phyloP scores from a whole-genome alignment of 2,888 invertebrate species.

The Sinentomon sp. region DNA sequence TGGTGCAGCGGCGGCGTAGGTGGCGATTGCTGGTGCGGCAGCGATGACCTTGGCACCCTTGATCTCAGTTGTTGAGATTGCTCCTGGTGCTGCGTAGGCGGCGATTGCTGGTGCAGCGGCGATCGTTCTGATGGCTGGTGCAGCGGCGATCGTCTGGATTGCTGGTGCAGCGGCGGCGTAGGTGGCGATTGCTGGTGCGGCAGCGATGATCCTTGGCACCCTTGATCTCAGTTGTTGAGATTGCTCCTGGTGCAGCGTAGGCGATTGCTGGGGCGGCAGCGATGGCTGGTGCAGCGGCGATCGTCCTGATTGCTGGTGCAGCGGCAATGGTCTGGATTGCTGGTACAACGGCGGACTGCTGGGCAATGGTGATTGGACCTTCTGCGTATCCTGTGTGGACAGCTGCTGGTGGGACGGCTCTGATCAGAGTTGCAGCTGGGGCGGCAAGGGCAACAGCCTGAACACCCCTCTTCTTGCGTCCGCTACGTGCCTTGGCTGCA shows the following conservation, averaged over 20 bases:
- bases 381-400: neutral
- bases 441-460: conserved; percentile 15
- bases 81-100: conserved; percentile 6
- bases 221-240: too few species aligned
- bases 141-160: conserved; percentile 9
- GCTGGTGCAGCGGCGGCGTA: conserved; percentile 11
- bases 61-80: too few species aligned
- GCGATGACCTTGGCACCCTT: conserved; percentile 6
- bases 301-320: conserved; percentile 18
- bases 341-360: conserved; percentile 17
- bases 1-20: conserved; percentile 4
- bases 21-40: conserved; percentile 7
- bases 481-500: conserved; percentile 18
- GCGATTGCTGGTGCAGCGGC: conserved; percentile 8
- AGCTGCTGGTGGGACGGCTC: conserved; percentile 11
- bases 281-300: conserved; percentile 12
- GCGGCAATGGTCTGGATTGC: conserved; percentile 11
- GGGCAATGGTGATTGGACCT: conserved; percentile 11
- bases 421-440: conserved; percentile 17
- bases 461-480: conserved; percentile 11
- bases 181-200: conserved; percentile 7
- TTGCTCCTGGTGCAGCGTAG: conserved; percentile 3
- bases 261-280: conserved; percentile 13
- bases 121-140: conserved; percentile 9
- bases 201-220: conserved; percentile 6